A percentile compares a stretch with the other conserved stretches of the same genome.
Evolutionary conservation across 2,888 invertebrate genomes (phyloP).

Genomic region (Pedicia rivosa): DNA sequence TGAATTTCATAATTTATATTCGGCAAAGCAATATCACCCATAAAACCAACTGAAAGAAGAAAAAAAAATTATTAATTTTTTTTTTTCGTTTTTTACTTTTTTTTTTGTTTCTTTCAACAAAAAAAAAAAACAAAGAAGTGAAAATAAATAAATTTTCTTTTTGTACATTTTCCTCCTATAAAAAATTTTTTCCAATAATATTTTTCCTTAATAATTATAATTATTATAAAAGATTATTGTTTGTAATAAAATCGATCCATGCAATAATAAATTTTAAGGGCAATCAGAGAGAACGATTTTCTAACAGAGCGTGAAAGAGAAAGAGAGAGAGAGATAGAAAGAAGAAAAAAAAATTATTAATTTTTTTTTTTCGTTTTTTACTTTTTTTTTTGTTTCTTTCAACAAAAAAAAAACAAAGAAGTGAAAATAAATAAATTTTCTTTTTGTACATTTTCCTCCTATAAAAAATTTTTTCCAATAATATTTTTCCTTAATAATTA

Average conservation of each 20-base stretch:
- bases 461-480: neutral
- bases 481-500: too few species aligned
- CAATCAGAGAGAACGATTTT: too few species aligned
- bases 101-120: neutral
- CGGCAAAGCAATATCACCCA: conserved; percentile 73
- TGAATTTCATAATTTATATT: conserved; percentile 35
- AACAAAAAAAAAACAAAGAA: conserved; percentile 1
- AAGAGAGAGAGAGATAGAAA: too few species aligned
- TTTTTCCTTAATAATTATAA: too few species aligned
- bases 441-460: neutral
- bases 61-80: conserved; percentile 6
- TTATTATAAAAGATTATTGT: too few species aligned
- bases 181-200: neutral
- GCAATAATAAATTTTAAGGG: too few species aligned
- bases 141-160: neutral
- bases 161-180: neutral
- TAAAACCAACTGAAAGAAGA: conserved; percentile 52
- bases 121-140: neutral
- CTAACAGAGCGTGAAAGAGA: too few species aligned
- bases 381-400: neutral
- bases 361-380: too few species aligned
- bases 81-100: too few species aligned
- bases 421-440: neutral
- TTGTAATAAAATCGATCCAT: too few species aligned
- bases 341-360: conserved; percentile 14